Conservation (phyloP, 1,140 invertebrate species). For the Drosophila novamexicana region DNA sequence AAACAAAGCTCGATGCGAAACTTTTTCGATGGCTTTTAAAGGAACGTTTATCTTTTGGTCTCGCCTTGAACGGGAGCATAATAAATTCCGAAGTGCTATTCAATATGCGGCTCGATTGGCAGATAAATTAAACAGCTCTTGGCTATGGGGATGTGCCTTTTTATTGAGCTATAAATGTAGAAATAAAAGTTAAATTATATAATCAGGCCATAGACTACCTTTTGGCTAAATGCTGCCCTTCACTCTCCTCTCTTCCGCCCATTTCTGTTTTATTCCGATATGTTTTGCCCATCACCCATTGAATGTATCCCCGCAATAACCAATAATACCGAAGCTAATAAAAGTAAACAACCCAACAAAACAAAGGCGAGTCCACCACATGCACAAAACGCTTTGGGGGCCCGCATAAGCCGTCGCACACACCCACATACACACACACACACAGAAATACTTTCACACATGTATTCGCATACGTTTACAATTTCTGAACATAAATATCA, state of each 20-base stretch:
- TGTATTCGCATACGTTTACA: conserved; percentile 60
- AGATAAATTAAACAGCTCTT: conserved; percentile 48
- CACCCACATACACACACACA: conserved; percentile 28
- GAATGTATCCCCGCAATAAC: conserved; percentile 57
- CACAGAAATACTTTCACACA: conserved; percentile 14
- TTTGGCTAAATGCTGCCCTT: conserved; percentile 37
- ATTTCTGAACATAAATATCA: conserved; percentile 77
- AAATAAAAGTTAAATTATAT: conserved; percentile 79
- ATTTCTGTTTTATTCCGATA: neutral
- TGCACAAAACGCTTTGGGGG: conserved; percentile 48
- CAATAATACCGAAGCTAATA: conserved; percentile 79
- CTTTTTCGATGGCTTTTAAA: conserved; percentile 61
- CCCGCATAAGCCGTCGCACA: conserved; percentile 56
- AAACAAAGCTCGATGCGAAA: conserved; percentile 13
- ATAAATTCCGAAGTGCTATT: conserved; percentile 57
- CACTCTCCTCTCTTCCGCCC: neutral
- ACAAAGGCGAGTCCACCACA: conserved; percentile 44
- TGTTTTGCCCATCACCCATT: conserved; percentile 10
- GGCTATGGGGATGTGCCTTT: conserved; percentile 48
- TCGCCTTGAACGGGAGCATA: conserved; percentile 21
- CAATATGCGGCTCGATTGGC: conserved; percentile 56
- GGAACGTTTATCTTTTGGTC: conserved; percentile 58
- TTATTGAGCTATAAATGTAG: conserved; percentile 79
- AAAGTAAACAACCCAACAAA: conserved; percentile 71
- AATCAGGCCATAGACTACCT: conserved; percentile 53